Evolutionary conservation across 2,797 vertebrate genomes (phyloP).

Genomic region (Carduelis carduelis): DNA sequence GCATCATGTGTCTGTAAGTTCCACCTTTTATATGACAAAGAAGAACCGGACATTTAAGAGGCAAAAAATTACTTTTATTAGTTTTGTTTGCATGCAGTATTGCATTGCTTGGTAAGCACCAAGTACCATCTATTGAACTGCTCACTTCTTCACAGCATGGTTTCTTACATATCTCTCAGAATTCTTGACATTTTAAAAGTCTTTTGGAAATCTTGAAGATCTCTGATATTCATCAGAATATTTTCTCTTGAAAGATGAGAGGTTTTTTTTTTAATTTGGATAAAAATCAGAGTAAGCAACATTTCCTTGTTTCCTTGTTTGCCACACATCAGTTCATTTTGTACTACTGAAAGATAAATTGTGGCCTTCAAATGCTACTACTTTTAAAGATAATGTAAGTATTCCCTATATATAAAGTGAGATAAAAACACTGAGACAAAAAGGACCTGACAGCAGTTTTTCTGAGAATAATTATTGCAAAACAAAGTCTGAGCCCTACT

Average conservation of each 20-base stretch:
- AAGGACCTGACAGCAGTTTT: neutral
- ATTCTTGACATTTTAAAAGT: conserved; percentile 26
- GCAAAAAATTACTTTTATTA: neutral
- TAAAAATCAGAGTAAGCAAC: neutral
- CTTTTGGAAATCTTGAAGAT: neutral
- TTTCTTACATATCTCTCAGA: neutral
- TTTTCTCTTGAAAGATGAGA: neutral
- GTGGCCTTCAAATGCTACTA: neutral
- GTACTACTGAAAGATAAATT: neutral
- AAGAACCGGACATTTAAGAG: neutral
- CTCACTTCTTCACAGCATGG: neutral
- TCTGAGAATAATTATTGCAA: neutral
- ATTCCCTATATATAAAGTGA: neutral
- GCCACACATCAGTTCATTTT: neutral
- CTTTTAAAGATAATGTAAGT: neutral
- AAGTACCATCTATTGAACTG: neutral
- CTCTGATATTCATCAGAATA: neutral
- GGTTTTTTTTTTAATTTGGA: neutral
- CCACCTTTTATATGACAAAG: neutral
- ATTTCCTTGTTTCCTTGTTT: conserved; percentile 1
- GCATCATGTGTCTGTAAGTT: neutral
- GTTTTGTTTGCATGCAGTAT: neutral
- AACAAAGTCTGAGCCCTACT: neutral
- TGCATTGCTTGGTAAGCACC: neutral
- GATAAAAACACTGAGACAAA: neutral